Evolutionary conservation across 2,797 vertebrate species (phyloP).

Genomic region (Mus spretus): DNA sequence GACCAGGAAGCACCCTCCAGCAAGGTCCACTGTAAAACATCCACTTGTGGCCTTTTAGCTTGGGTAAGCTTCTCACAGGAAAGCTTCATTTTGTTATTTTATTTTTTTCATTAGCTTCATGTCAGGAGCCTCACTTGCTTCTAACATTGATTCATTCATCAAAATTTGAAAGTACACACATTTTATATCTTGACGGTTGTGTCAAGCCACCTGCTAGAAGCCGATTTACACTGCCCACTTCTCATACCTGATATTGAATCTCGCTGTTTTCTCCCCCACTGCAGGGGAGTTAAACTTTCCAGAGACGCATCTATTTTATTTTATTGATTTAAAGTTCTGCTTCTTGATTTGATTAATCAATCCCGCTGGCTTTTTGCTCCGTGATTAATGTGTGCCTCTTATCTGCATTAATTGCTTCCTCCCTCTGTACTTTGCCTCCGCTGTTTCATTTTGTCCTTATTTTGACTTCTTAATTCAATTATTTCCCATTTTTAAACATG

Average conservation of each 20-base stretch:
- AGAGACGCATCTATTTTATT: constrained; percentile 35
- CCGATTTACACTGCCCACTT: background rate
- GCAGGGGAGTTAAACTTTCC: background rate
- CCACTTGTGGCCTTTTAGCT: background rate
- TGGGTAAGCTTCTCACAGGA: background rate
- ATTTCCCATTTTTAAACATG: constrained; percentile 54
- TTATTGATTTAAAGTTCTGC: constrained; percentile 67
- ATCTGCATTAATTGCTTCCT: constrained; percentile 65
- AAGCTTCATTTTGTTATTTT: background rate
- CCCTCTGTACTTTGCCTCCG: constrained; percentile 29
- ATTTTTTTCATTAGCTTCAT: background rate
- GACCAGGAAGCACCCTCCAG: background rate
- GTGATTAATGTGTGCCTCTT: constrained; percentile 55
- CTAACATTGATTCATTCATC: background rate
- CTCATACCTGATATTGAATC: background rate
- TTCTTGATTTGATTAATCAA: constrained; percentile 74
- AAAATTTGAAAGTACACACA: background rate
- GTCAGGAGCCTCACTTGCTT: constrained; percentile 5
- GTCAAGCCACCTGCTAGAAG: constrained; percentile 12
- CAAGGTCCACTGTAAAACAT: background rate
- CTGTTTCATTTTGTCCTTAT: constrained; percentile 69
- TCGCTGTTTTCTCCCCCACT: background rate
- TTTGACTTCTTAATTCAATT: constrained; percentile 69
- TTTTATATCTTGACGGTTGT: background rate
- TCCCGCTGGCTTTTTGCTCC: constrained; percentile 55